Evolutionary conservation across 2,113 vertebrate species (phyloP), one percentile per base, ranked within the genome.

Genomic region (Datnioides undecimradiatus): DNA sequence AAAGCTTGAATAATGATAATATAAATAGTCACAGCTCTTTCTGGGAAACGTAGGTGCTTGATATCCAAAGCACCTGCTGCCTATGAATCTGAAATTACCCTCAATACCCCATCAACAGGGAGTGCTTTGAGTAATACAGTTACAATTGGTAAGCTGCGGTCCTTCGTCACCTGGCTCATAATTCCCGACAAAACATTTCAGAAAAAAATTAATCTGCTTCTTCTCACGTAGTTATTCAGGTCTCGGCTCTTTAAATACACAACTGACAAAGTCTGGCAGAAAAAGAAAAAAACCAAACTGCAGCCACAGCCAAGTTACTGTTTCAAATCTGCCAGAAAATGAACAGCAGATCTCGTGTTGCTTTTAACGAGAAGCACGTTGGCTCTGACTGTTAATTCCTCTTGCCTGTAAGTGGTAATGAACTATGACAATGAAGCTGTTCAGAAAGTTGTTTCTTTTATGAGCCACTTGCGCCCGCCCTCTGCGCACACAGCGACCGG

Each of bases 261-360:
- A 43, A 29, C 1, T 29, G 6, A 41, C 8, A 64, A 11, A 19
- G 14, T 36, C 14, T 29, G 21, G 34, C 36, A 29, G 66, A 45
- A 7, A 54, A 41, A 46, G 62, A 36, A 41, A 13, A 64, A n/a
- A n/a, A n/a, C n/a, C n/a, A n/a, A n/a, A n/a, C n/a, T n/a, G 31
- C 27, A 45, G 25, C 40, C 3, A 29, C 7, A 25, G 19, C 31
- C 45, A 14, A 36, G 48, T 40, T 17, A 31, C 25, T 6, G 33
- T 58, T 79, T 57, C 40, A 52, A 60, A 74, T 67, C n/a, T 36
- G 52, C 43, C 14, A 4, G 41, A 34, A 31, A 74, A 82, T 74
- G 3, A 58, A 40, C 6, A 67, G 33, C 65, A 71, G 59, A 68
- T 33, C 51, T 33, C 52, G 17, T 23, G 4, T 41, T 40, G 34